A percentile compares a stretch with the other conserved stretches of the same genome.
Evolutionary conservation across 2,113 vertebrate genomes (phyloP).

Genomic region (Phylloscopus trochiloides): DNA sequence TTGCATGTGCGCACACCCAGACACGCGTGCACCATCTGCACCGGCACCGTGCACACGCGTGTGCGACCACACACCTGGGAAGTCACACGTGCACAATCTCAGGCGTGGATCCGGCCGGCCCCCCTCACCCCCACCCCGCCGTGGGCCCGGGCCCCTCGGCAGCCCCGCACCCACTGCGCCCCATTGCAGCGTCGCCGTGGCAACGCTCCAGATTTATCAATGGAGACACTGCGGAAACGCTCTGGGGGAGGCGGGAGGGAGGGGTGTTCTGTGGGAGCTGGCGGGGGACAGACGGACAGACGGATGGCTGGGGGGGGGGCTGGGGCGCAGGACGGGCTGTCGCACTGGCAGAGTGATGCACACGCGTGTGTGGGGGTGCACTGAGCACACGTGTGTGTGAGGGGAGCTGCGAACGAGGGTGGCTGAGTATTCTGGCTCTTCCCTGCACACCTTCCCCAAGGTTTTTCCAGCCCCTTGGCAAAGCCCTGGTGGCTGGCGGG

Average conservation of each 20-base stretch:
- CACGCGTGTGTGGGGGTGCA: accelerated
- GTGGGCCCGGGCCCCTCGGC: not conserved
- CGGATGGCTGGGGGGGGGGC: not conserved
- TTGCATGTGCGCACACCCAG: accelerated
- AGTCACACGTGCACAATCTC: accelerated
- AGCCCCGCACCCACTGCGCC: not conserved
- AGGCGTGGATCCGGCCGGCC: accelerated
- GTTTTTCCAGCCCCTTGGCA: not conserved
- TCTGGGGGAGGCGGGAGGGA: not conserved
- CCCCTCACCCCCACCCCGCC: accelerated
- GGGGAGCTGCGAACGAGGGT: not conserved
- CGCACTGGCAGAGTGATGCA: accelerated
- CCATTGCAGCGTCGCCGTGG: not conserved
- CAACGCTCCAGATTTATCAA: constrained; percentile 49
- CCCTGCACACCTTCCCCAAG: not conserved
- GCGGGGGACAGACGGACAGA: not conserved
- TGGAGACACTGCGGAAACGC: not conserved
- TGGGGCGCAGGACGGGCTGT: not conserved
- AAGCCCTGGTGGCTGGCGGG: accelerated
- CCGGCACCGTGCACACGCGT: not conserved
- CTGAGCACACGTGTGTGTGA: not conserved
- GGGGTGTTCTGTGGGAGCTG: not conserved
- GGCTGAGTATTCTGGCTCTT: not conserved
- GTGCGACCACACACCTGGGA: not conserved
- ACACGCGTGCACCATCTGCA: accelerated